These are phyloP conservation scores for Rhopilema esculentum DNA, from an alignment of 30 jellyfish, hydroid and myxozoan genomes.

Conservation along the genomic window DNA sequence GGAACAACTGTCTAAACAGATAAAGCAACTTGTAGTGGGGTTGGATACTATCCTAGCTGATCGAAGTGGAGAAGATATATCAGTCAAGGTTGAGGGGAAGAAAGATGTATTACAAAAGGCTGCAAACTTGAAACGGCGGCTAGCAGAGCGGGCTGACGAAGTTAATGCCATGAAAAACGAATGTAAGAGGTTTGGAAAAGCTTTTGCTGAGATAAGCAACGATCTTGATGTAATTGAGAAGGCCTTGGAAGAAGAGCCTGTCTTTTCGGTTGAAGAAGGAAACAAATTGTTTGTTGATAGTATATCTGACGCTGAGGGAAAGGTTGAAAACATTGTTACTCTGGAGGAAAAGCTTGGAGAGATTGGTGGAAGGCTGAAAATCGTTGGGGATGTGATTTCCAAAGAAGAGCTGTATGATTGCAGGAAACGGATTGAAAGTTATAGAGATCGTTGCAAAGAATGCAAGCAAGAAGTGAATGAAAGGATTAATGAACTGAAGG, in stretches of 20 bases:
- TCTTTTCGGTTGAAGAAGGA: background rate
- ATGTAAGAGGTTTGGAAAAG: constrained; percentile 24
- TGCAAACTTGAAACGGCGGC: background rate
- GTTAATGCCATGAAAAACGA: constrained; percentile 15
- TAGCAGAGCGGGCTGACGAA: background rate
- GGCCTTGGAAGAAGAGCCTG: background rate
- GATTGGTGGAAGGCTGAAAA: background rate
- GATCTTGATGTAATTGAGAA: constrained; percentile 6
- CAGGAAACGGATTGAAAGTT: background rate
- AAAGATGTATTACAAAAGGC: background rate
- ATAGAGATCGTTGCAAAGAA: background rate
- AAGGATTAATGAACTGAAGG: background rate
- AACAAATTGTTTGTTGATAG: background rate
- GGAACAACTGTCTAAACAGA: background rate
- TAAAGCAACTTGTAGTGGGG: background rate
- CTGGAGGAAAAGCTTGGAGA: constrained; percentile 11
- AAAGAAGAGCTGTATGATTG: constrained; percentile 1
- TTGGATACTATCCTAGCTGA: background rate
- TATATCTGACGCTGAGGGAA: background rate
- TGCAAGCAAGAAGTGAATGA: background rate
- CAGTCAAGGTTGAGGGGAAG: background rate
- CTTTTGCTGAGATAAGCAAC: constrained; percentile 5
- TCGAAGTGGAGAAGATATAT: background rate
- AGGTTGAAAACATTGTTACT: background rate
- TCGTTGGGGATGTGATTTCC: constrained; percentile 12